phyloP scores from a whole-genome alignment of 2,797 vertebrate genomes.

The Sebastes iracundus region DNA sequence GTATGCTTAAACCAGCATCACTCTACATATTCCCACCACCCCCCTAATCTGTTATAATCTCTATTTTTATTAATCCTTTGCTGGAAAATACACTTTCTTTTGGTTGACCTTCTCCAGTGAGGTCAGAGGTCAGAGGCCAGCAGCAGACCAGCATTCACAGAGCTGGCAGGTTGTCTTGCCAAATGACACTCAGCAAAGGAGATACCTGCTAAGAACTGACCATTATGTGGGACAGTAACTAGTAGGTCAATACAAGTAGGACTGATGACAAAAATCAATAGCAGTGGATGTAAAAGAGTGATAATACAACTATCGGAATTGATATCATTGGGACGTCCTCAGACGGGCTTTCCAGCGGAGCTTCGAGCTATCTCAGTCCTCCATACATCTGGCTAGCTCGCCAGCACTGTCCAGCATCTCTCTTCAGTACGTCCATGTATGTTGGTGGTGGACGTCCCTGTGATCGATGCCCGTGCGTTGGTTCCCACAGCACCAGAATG shows the following conservation, averaged over 20 bases:
- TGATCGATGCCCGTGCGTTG: too few relatives aligned
- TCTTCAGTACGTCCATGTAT: too few relatives aligned
- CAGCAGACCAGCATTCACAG: neutral
- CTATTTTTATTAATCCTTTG: neutral
- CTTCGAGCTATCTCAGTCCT: too few relatives aligned
- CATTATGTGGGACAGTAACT: neutral
- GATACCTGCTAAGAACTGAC: neutral
- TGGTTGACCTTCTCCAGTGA: neutral
- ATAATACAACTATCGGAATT: too few relatives aligned
- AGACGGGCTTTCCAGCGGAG: too few relatives aligned
- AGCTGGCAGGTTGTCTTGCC: neutral
- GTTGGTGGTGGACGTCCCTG: too few relatives aligned
- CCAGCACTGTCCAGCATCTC: too few relatives aligned
- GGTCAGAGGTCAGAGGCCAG: neutral
- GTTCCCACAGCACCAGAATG: too few relatives aligned
- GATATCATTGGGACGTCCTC: too few relatives aligned
- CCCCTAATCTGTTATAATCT: slow-evolving; percentile 2
- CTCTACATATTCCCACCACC: neutral
- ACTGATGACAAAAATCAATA: too few relatives aligned
- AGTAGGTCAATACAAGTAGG: neutral
- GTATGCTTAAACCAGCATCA: neutral
- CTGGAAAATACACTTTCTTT: neutral
- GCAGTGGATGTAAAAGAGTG: too few relatives aligned
- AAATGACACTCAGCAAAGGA: neutral
- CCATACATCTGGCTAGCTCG: too few relatives aligned